Evolutionary conservation across 2,888 invertebrate species (phyloP), one percentile per base, ranked within the genome.

Genomic region (Acronicta leporina): DNA sequence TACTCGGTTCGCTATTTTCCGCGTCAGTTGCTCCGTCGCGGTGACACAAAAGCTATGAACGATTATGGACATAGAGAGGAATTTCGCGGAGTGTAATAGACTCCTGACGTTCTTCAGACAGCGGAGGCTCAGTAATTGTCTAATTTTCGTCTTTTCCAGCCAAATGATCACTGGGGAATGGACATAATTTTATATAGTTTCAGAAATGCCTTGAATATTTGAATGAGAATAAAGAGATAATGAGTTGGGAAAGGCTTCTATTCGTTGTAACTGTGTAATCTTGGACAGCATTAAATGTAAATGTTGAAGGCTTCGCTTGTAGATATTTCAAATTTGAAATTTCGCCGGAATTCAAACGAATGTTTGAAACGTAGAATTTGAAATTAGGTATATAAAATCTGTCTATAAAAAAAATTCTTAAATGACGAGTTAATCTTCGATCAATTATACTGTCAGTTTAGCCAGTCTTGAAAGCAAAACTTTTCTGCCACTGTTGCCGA

Each of bases 1-100:
- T 65, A 63, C 72, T 73, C 63, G 62, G 63, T 75, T 71, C 74
- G 79, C 80, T 77, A 87, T 88, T 87, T 85, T 83, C 83, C 84
- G 73, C 76, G 68, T 78, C 80, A 81, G 77, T 80, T 77, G 70
- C 53, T 75, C 55, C 59, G 67, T 70, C 75, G 67, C 63, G 73
- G 76, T 70, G 76, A 63, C 73, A 84, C 81, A 84, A 84, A 83
- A 84, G 84, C 81, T 75, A 68, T 63, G 75, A 67, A 70, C 84
- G 81, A 80, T 86, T 84, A 86, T 79, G 72, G 76, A 71, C 79
- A 77, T 74, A 73, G 69, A 75, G 74, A 70, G 71, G 63, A 75
- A 77, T 72, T 66, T 68, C 67, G 51, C 60, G 59, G 70, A 74
- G 71, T 77, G 75, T 79, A 77, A 79, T 79, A 72, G 72, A 75